Evolutionary conservation across 2,797 vertebrate genomes (phyloP), one percentile per base, ranked within the genome.

Genomic region (Streptopelia turtur): DNA sequence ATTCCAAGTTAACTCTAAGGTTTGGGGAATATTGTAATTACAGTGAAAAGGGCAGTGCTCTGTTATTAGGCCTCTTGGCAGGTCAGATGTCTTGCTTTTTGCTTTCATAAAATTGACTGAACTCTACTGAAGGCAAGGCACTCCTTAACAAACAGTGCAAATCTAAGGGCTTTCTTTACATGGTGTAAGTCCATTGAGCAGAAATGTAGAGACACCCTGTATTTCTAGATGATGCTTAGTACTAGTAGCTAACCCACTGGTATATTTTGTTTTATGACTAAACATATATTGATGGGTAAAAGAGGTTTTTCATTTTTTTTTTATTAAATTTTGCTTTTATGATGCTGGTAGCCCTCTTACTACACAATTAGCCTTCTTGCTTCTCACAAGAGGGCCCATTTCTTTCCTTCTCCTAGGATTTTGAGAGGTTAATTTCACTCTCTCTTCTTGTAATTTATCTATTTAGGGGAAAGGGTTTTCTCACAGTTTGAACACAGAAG

Each of bases 261-360:
- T 60, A 45, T 77, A 52, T 92, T 91, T 88, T 72, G n/a, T 7
- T 91, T 89, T 83, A 89, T 85, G 50, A 87, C 81, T 93, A 61
- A 87, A 64, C 37, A 55, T 30, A 50, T 56, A 66, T 16, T 66
- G 35, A 84, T 70, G 68, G 23, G 11, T 85, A 56, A 89, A 93
- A 74, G 30, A 65, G 20, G 16, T 30, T 78, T 94, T 94, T 81
- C 66, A 75, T 12, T 5, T 83, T 95, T n/a, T n/a, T n/a, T 72
- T 52, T 64, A 81, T 89, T 88, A 86, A 94, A 84, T 81, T 91
- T 94, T 95, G 16, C 27, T 72, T 24, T 83, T 66, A 93, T 55
- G 72, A 55, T 68, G 39, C 61, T 68, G 64, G 56, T 69, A 89
- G 31, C 33, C 82, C 74, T 63, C 52, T 49, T 80, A 60, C 28